Base-by-base conservation (phyloP, 2,113 vertebrate genomes). In the Conger conger region DNA sequence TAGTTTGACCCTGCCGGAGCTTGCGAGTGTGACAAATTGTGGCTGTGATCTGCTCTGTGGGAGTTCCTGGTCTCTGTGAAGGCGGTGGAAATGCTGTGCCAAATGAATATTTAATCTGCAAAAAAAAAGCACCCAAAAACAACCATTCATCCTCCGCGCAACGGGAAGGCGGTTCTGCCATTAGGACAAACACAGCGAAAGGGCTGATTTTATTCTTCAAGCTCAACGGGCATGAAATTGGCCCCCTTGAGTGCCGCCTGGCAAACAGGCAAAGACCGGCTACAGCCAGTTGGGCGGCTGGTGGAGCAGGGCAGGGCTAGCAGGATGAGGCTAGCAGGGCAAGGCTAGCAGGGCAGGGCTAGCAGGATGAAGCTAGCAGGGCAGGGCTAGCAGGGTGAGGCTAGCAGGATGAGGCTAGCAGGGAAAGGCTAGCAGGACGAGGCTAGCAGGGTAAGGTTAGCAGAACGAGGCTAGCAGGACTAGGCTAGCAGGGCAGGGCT, bases 201-300 rank as follows among this genome's bases (percentile, higher is more conserved):
- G 90, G 88, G 87, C 86, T 88, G 77, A 23, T 82, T 81, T 50
- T 68, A 13, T 78, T 84, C 86, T 87, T 53, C 85, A 54, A 90
- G 88, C 88, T 83, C 86, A 89, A 88, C 83, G 85, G 81, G 83
- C 88, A 88, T 89, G 88, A 92, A 93, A 90, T 90, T 90, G 91
- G 79, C 87, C 85, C 37, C 82, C 40, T 87, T 86, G 68, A 73
- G 68, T 33, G 1, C 23, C 20, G 27, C n/a, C 68, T 73, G 68
- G n/a, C 68, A 73, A 1, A 33, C 0, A 73, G 27, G 27, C 60
- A 68, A n/a, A 30, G 23, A 68, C 27, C n/a, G 60, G 60, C 27
- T 7, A n/a, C 60, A 68, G 60, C 23, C 60, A n/a, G 27, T 1
- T 4, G 20, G 23, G 60, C 60, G n/a, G 57, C 23, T 20, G 5